A percentile compares a stretch with the other conserved stretches of the same genome.
These are phyloP conservation scores for Ditylenchus dipsaci DNA, from an alignment of 1,140 invertebrate species.

Conservation along the genomic window DNA sequence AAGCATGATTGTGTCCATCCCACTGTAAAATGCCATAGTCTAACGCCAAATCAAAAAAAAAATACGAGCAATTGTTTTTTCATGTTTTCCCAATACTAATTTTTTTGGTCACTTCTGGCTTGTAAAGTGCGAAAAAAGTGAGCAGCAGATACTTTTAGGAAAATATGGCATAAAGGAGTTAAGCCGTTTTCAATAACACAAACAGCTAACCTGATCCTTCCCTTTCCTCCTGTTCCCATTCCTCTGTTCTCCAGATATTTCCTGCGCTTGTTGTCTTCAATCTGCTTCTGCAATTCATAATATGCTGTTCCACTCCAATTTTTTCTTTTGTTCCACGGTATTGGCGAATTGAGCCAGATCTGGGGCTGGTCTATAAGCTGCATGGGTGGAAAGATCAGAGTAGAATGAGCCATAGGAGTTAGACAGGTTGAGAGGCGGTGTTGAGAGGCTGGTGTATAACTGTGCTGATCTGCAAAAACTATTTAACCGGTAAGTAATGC, in stretches of 20 bases:
- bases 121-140: too few species aligned
- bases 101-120: too few species aligned
- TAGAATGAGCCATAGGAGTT: conserved; percentile 11
- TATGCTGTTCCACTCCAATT: conserved; percentile 39
- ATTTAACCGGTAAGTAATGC: too few species aligned
- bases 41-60: too few species aligned
- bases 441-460: too few species aligned
- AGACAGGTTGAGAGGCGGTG: neutral
- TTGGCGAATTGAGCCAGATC: neutral
- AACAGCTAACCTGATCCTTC: conserved; percentile 32
- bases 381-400: neutral
- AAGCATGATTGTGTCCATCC: too few species aligned
- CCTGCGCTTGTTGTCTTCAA: conserved; percentile 45
- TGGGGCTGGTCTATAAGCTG: neutral
- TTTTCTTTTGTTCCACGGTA: conserved; percentile 12
- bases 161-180: too few species aligned
- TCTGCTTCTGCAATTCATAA: conserved; percentile 39
- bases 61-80: too few species aligned
- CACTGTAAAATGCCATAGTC: too few species aligned
- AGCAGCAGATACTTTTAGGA: too few species aligned
- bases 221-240: conserved; percentile 47
- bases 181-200: neutral
- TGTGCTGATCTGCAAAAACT: too few species aligned
- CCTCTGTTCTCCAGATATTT: conserved; percentile 41
- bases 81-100: too few species aligned